Evolutionary conservation across 92 coral and sea anemone species (phyloP).

Genomic region (Bergia sp.): DNA sequence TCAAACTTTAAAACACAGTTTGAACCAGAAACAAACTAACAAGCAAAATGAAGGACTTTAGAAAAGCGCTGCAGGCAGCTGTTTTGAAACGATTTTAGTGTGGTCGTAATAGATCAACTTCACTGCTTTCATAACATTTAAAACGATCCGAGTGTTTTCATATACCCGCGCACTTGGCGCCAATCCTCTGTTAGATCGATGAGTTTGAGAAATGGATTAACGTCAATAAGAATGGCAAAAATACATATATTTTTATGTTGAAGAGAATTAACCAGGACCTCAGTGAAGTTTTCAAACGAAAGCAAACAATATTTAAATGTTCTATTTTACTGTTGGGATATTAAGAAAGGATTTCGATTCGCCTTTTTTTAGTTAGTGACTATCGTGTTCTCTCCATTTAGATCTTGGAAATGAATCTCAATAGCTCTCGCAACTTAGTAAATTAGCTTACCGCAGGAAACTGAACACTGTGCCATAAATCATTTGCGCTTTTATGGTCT

Average conservation of each 20-base stretch:
- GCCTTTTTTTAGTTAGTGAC: neutral
- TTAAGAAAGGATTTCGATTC: neutral
- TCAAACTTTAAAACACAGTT: neutral
- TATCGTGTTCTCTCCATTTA: neutral
- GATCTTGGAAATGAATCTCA: neutral
- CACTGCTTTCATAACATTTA: neutral
- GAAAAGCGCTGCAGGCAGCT: slow-evolving; percentile 5
- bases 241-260: too few species aligned
- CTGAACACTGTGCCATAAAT: too few species aligned
- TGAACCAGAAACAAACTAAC: neutral
- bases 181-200: neutral
- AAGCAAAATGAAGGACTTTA: neutral
- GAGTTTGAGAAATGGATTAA: neutral
- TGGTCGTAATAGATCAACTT: neutral
- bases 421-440: neutral
- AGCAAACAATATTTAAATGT: neutral
- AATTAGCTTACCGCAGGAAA: too few species aligned
- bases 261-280: too few species aligned
- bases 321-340: too few species aligned
- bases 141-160: neutral
- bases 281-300: neutral
- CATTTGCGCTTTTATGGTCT: too few species aligned
- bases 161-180: neutral
- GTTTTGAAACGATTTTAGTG: neutral
- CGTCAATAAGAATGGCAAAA: neutral